phyloP scores from a whole-genome alignment of 2,113 vertebrate species.

The Stigmatopora argus region DNA sequence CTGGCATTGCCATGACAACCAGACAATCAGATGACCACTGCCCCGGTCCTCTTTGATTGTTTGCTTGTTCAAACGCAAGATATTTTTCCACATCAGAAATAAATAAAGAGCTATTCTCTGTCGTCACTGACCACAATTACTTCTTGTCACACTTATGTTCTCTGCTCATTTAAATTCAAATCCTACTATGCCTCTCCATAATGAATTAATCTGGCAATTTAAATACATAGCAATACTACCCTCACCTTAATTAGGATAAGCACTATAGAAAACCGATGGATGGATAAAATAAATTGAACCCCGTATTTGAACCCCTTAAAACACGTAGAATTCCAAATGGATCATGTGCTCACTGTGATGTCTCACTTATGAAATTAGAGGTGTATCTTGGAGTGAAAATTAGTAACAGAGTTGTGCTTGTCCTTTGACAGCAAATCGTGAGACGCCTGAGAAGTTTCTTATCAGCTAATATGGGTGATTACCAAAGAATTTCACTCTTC shows the following conservation, averaged over 20 bases:
- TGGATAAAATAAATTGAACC: background rate
- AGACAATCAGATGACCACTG: background rate
- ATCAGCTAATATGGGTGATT: slow-evolving; percentile 63
- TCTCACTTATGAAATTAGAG: slow-evolving; percentile 10
- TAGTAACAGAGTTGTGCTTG: slow-evolving; percentile 25
- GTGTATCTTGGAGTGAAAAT: slow-evolving; percentile 18
- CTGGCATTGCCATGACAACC: background rate
- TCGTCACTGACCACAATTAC: background rate
- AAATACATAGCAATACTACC: no score
- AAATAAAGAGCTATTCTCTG: background rate
- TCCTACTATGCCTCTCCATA: no score
- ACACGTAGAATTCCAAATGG: background rate
- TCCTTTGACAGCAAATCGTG: slow-evolving; percentile 35
- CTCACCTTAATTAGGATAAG: background rate
- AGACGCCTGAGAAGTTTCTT: slow-evolving; percentile 59
- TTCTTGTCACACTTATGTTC: background rate
- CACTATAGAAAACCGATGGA: background rate
- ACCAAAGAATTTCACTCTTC: slow-evolving; percentile 52
- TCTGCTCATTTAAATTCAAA: background rate
- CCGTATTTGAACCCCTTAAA: background rate
- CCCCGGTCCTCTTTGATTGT: background rate
- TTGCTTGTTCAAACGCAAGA: background rate
- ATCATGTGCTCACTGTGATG: slow-evolving; percentile 2
- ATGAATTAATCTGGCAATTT: no score
- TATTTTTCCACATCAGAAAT: background rate